A percentile compares a stretch with the other conserved stretches of the same genome.
Evolutionary conservation across 2,797 vertebrate genomes (phyloP).

Genomic region (Enteromius viviparus): DNA sequence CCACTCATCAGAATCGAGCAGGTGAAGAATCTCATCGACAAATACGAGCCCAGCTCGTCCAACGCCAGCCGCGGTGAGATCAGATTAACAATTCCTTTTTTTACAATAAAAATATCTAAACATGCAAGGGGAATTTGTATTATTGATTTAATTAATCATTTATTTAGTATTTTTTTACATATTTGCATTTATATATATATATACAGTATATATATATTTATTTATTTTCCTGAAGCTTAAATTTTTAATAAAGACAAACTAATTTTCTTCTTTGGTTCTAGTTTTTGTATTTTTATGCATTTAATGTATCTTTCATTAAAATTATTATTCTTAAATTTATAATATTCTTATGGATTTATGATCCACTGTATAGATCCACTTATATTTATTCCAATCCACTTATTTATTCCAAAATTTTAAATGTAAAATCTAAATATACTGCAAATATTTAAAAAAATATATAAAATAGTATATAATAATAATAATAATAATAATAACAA

Average conservation of each 20-base stretch:
- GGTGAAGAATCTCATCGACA: constrained; percentile 92
- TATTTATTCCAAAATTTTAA: not conserved
- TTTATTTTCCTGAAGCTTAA: not conserved
- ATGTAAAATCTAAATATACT: not conserved
- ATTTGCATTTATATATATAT: too few relatives aligned
- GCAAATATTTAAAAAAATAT: not conserved
- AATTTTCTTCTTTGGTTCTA: not conserved
- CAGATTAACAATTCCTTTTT: not conserved
- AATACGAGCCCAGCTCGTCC: constrained; percentile 86
- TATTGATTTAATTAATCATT: not conserved
- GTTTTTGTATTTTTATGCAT: not conserved
- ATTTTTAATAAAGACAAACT: not conserved
- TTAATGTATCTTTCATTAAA: not conserved
- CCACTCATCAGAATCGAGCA: constrained; percentile 88
- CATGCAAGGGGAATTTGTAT: not conserved
- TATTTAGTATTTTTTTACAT: not conserved
- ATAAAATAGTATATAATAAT: not conserved
- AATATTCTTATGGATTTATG: not conserved
- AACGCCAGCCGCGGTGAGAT: constrained; percentile 90
- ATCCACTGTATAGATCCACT: not conserved
- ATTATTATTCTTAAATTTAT: not conserved
- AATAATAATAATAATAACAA: too few relatives aligned
- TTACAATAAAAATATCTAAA: not conserved
- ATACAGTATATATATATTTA: not conserved
- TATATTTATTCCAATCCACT: too few relatives aligned